Base-by-base conservation (phyloP, 2,888 invertebrate species). In the Eupithecia insigniata region DNA sequence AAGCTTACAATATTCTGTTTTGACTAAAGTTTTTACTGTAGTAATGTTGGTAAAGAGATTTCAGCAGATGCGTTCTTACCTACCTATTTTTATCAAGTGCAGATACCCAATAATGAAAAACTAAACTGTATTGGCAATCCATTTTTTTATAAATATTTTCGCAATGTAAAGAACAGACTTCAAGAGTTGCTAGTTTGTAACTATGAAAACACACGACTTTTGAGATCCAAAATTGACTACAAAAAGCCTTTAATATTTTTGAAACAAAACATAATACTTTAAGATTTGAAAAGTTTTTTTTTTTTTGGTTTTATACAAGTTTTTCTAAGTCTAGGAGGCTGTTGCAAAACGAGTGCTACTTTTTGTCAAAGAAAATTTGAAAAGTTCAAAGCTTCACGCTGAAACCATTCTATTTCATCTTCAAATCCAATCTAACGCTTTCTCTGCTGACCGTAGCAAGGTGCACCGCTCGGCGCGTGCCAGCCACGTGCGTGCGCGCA, bases 401-500 rank as follows among this genome's bases (percentile, higher is more conserved):
- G 39, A 43, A 10, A 10, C n/a, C 10, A 51, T 10, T 22, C 46
- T n/a, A 43, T 5, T 18, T 18, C 1, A 46, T 36, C 22, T 66
- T 30, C 51, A 43, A 66, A 66, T 32, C 60, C 6, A 12, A 14
- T 46, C 3, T 22, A 12, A 36, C 14, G 34, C 22, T 69, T 79
- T 76, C 84, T 89, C 74, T 92, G 89, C 85, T 30, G 81, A 84
- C 91, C 65, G 79, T 92, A 86, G 83, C 86, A 92, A 93, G 93
- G 93, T 92, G 91, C 89, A 85, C 81, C 80, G 69, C 82, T 74
- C 76, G 84, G 85, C 90, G 86, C 90, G 85, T 88, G 89, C 73
- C 85, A 12, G 85, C 71, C 89, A 83, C 87, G 90, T 90, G 92
- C 89, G 88, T 88, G 82, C 84, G 84, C 85, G 81, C 81, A 78